Evolutionary conservation across 2,113 vertebrate genomes (phyloP), one percentile per base, ranked within the genome.

Genomic region (Neolamprologus sp.): DNA sequence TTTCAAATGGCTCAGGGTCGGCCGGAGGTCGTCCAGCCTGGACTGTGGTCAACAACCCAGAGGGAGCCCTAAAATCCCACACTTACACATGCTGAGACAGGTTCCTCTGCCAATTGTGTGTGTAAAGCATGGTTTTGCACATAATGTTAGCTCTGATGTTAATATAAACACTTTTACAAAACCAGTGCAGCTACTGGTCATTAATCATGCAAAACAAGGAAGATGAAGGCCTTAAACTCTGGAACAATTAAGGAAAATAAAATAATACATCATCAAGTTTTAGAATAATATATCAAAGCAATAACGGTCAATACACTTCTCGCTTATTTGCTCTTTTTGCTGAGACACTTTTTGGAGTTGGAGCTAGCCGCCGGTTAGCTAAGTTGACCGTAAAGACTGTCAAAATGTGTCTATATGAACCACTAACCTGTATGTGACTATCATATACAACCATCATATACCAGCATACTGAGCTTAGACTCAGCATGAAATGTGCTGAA

Each of bases 1-100:
- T 96, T 96, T 95, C 95, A 95, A 95, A 96, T 90, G 86, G 88
- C 88, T 87, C 82, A 95, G 96, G 95, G 94, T 92, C 87, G 42
- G 60, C 30, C 80, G 75, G 89, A 96, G 96, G 96, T 97, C 94
- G 96, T 8, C 88, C 86, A 88, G 83, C 83, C 90, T 94, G 89
- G 87, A 91, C 94, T 83, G 84, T 90, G 91, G 90, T 92, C 93
- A 93, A 89, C 89, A 83, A 86, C 81, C 79, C 35, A 16, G 47
- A 85, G 21, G 68, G 47, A 45, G 86, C 45, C 45, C 26, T 37
- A 68, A 58, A 85, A 81, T 63, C 53, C 30, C 79, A 26, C 80
- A 68, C 75, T 14, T 75, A 86, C 89, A 80, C 71, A 54, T 23
- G 21, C 58, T 28, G 35, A 45, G 17, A 82, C 42, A 33, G 23